Evolutionary conservation across 2,888 invertebrate genomes (phyloP).

Genomic region (Scotopteryx bipunctaria): DNA sequence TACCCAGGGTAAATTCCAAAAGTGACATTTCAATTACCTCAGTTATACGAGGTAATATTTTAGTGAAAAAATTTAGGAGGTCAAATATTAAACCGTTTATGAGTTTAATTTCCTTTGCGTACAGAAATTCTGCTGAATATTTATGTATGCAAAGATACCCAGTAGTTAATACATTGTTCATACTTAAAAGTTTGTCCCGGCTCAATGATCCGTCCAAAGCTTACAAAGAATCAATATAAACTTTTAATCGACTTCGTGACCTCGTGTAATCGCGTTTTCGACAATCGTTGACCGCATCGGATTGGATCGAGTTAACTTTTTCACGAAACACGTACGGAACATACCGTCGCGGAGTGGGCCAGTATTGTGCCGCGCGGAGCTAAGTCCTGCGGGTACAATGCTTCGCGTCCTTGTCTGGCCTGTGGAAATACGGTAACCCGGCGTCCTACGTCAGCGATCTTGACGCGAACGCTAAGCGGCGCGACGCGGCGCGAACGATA

Average conservation of each 20-base stretch:
- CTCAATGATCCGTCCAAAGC: conserved; percentile 28
- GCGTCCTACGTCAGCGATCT: too few relatives aligned
- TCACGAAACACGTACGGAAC: conserved; percentile 69
- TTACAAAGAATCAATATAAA: conserved; percentile 61
- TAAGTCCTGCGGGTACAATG: too few relatives aligned
- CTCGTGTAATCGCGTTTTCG: conserved; percentile 67
- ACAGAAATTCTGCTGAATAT: conserved; percentile 6
- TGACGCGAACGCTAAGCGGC: too few relatives aligned
- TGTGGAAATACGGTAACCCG: too few relatives aligned
- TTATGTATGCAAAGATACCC: conserved; percentile 12
- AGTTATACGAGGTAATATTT: conserved; percentile 30
- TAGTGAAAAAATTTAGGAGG: conserved; percentile 29
- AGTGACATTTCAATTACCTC: conserved; percentile 31
- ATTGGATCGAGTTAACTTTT: conserved; percentile 78
- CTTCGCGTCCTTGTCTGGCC: too few relatives aligned
- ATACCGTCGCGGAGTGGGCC: too few relatives aligned
- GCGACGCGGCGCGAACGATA: too few relatives aligned
- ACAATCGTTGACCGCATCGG: conserved; percentile 72
- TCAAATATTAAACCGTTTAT: conserved; percentile 30
- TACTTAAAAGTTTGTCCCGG: conserved; percentile 4
- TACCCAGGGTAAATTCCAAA: conserved; percentile 9
- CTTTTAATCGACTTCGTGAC: conserved; percentile 68
- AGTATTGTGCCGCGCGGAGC: too few relatives aligned
- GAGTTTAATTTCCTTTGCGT: conserved; percentile 35
- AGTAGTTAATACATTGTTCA: too few relatives aligned